Evolutionary conservation across 2,888 invertebrate species (phyloP), one percentile per base, ranked within the genome.

Genomic region (Laothoe populi): DNA sequence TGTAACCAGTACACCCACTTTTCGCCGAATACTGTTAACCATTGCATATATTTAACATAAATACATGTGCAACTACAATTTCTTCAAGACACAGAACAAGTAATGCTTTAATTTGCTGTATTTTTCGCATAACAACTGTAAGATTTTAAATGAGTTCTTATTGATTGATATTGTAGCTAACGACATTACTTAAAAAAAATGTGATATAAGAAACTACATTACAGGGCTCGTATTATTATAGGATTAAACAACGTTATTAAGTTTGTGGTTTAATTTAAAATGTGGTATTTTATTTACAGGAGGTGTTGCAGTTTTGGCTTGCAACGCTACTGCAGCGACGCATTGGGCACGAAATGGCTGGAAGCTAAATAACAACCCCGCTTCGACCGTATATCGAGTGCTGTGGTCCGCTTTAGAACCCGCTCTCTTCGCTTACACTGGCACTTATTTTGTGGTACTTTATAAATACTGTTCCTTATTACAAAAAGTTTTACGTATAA

Each of bases 381-480:
- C 90, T 0, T 75, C 90, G 8, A 90, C 87, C 5, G 84, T 83
- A 13, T 92, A 92, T 76, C 81, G 88, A 38, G 85, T 90, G 16
- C 69, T 90, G 71, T 92, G 92, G 91, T 82, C 88, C 0, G 70
- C 80, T 16, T 80, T 86, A 40, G 92, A 92, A 65, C 92, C 92
- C 0, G 73, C 81, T 3, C 74, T 92, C 19, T 92, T 92, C 70
- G 89, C 88, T 10, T 91, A 83, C 68, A 87, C 91, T 0, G 92
- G 92, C 38, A 89, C 91, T 7, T 91, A 84, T 71, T 86, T 91
- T 66, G 87, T 86, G 80, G 92, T 91, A 66, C 64, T 35, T 44
- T 44, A 19, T 8, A 19, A 8, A 19, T 8, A 40, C 26, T 4
- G 7, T 26, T 26, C 26, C n/a, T n/a, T n/a, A n/a, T n/a, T n/a